These are phyloP conservation scores for Eupsilia transversa DNA, from an alignment of 2,888 invertebrate genomes.

Conservation along the genomic window DNA sequence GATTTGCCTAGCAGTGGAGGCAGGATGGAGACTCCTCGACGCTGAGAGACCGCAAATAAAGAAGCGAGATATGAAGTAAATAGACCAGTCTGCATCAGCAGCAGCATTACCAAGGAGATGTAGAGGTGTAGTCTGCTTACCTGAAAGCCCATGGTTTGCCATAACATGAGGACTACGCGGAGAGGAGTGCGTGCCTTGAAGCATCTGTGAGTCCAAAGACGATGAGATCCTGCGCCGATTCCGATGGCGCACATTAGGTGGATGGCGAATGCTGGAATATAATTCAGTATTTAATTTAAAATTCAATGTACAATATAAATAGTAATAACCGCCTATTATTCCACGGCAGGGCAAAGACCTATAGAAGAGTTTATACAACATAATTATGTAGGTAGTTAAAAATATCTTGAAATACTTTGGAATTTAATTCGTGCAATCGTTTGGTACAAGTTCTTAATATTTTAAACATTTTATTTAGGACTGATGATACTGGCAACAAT, in stretches of 20 bases:
- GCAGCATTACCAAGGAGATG: not conserved
- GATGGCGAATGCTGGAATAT: slow-evolving; percentile 90
- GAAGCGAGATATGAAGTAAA: not conserved
- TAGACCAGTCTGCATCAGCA: not conserved
- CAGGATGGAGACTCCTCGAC: not conserved
- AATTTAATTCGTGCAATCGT: too few species aligned
- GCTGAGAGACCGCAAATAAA: not conserved
- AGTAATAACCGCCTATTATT: too few species aligned
- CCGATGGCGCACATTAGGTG: slow-evolving; percentile 95
- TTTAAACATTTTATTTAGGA: too few species aligned
- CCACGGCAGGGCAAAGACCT: too few species aligned
- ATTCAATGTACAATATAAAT: too few species aligned
- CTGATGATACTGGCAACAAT: too few species aligned
- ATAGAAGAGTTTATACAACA: too few species aligned
- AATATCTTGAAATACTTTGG: too few species aligned
- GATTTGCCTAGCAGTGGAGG: not conserved
- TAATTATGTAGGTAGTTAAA: too few species aligned
- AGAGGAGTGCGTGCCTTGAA: slow-evolving; percentile 97
- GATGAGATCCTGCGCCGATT: slow-evolving; percentile 98
- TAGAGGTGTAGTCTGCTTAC: slow-evolving; percentile 82
- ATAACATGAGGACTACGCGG: slow-evolving; percentile 94
- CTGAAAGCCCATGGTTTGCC: slow-evolving; percentile 96
- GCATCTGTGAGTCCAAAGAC: slow-evolving; percentile 97
- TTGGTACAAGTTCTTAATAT: too few species aligned
- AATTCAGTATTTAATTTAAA: not conserved